A percentile compares a stretch with the other conserved stretches of the same genome.
phyloP scores from a whole-genome alignment of 2,113 vertebrate species.

The Dascyllus trimaculatus region DNA sequence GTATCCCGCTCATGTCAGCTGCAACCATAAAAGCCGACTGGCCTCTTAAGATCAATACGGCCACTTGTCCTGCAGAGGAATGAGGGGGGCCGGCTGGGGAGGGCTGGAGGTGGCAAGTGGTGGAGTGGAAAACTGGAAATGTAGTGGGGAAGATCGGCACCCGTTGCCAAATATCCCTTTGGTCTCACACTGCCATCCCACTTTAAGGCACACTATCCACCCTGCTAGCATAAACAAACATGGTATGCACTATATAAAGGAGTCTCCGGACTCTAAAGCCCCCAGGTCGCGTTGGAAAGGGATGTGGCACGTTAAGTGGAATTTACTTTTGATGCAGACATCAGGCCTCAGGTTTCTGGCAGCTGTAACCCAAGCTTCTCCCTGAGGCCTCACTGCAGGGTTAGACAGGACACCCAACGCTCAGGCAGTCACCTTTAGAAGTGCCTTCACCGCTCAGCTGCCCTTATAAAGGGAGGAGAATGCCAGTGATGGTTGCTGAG shows the following conservation, averaged over 20 bases:
- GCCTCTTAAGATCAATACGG: constrained; percentile 54
- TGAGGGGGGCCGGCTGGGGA: constrained; percentile 6
- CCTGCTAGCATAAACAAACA: constrained; percentile 77
- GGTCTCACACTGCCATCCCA: constrained; percentile 31
- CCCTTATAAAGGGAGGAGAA: constrained; percentile 55
- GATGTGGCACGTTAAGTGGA: constrained; percentile 84
- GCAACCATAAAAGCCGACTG: constrained; percentile 43
- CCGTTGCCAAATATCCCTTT: constrained; percentile 36
- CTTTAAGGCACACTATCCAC: constrained; percentile 59
- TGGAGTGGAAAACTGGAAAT: constrained; percentile 69
- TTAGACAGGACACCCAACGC: constrained; percentile 66
- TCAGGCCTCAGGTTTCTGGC: constrained; percentile 79
- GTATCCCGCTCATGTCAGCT: constrained; percentile 49
- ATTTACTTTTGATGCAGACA: constrained; percentile 86
- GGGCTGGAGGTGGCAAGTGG: constrained; percentile 26
- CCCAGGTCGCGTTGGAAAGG: constrained; percentile 74
- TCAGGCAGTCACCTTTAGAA: constrained; percentile 73
- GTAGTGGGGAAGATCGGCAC: constrained; percentile 43
- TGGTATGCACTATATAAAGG: constrained; percentile 82
- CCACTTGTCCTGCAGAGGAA: constrained; percentile 51
- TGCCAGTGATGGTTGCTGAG: neutral
- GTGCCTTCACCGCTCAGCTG: constrained; percentile 66
- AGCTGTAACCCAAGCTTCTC: constrained; percentile 75
- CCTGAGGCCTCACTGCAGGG: constrained; percentile 62
- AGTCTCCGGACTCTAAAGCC: constrained; percentile 63